These are phyloP conservation scores for Meteorus colon DNA, from an alignment of 2,888 invertebrate species.

Conservation along the genomic window DNA sequence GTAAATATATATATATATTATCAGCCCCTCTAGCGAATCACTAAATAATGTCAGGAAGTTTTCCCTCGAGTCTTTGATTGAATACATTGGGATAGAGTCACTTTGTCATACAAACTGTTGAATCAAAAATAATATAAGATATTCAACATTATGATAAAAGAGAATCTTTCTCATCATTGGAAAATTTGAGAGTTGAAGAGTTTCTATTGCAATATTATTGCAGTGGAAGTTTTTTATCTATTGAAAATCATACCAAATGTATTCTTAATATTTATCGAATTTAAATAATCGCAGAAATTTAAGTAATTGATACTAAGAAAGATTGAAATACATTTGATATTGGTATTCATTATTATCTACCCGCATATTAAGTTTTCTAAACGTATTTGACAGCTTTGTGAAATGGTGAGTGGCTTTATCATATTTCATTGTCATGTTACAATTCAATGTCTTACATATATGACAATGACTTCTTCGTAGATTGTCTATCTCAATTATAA, in stretches of 20 bases:
- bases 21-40: conserved; percentile 44
- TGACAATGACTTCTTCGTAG: neutral
- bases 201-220: no score
- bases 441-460: neutral
- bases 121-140: neutral
- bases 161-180: no score
- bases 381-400: neutral
- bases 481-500: neutral
- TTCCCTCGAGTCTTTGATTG: neutral
- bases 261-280: no score
- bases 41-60: conserved; percentile 46
- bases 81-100: neutral
- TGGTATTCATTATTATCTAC: neutral
- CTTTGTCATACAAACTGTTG: neutral
- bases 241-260: no score
- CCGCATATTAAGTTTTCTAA: neutral
- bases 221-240: no score
- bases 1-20: neutral
- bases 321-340: no score
- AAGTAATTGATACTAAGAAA: no score
- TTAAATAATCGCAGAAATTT: no score
- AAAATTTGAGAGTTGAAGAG: no score
- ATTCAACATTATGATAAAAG: no score
- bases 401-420: neutral
- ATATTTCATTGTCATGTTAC: neutral